Evolutionary conservation across 2,888 invertebrate genomes (phyloP), one percentile per base, ranked within the genome.

Genomic region (Himalopsyche japonica): DNA sequence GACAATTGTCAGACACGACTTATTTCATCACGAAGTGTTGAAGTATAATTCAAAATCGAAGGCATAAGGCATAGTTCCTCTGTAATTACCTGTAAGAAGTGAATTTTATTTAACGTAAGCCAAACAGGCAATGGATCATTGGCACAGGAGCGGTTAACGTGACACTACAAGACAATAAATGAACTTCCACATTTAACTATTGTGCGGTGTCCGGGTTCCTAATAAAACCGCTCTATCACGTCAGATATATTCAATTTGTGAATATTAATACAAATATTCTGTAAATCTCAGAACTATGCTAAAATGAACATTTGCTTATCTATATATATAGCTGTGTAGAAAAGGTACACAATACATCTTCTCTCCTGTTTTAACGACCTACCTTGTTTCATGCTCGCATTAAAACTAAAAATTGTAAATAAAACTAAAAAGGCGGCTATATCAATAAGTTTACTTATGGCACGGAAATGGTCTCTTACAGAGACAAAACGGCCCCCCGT

Each of bases 111-210:
- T 57, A 57, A 57, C 15, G 3, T 57, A 57, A 20, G 57, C n/a
- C 1, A n/a, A 10, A 57, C 20, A 82, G 48, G 79, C 82, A 82
- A 82, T 82, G 7, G 82, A 12, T 64, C 57, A 79, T 82, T 79
- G 78, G 64, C 70, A 79, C 64, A 32, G 64, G 78, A 30, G 34
- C 79, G 78, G 24, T 47, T 82, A 77, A 78, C 82, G 79, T 49
- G 82, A 82, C 79, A 82, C 43, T 57, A 8, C 24, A 57, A 57
- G 24, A 20, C 57, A 57, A 1, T 24, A 57, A 57, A 57, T 57
- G 20, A 57, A 57, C 57, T 57, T n/a, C 57, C 57, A 57, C 57
- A 57, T 57, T 57, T 20, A 57, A 57, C 57, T 57, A 57, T 57
- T 57, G 57, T 57, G 57, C 57, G 57, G 20, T 57, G 20, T 57